These are phyloP conservation scores for Proisotoma minuta DNA, from an alignment of 2,888 invertebrate species.

Conservation along the genomic window DNA sequence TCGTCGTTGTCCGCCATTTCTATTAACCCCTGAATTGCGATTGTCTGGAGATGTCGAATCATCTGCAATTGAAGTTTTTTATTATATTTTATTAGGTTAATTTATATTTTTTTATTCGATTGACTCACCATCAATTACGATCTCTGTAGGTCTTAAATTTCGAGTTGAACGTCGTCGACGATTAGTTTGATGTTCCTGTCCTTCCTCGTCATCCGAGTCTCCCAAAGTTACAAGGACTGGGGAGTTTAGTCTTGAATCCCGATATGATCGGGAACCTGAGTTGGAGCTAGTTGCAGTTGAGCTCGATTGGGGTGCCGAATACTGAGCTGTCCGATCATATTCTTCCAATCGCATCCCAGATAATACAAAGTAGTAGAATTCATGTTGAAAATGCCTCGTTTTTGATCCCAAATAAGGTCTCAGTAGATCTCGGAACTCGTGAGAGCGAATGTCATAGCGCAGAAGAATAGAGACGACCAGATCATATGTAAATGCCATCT, in stretches of 20 bases:
- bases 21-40: too few species aligned
- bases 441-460: slow-evolving; percentile 52
- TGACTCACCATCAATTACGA: too few species aligned
- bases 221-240: slow-evolving; percentile 25
- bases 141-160: too few species aligned
- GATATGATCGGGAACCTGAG: background rate
- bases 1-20: too few species aligned
- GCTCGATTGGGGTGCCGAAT: slow-evolving; percentile 13
- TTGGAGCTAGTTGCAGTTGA: background rate
- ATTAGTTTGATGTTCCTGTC: background rate
- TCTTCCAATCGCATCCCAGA: slow-evolving; percentile 53
- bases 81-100: too few species aligned
- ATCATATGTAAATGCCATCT: slow-evolving; percentile 63
- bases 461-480: slow-evolving; percentile 66
- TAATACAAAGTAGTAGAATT: slow-evolving; percentile 77
- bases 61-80: too few species aligned
- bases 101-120: too few species aligned
- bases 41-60: too few species aligned
- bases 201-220: slow-evolving; percentile 19
- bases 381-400: slow-evolving; percentile 84
- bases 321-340: slow-evolving; percentile 38
- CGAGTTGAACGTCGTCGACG: background rate
- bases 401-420: slow-evolving; percentile 64
- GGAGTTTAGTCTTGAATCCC: too few species aligned
- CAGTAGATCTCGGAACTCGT: slow-evolving; percentile 66